Base-by-base conservation (phyloP, 1,140 invertebrate species). In the Marisa cornuarietis region DNA sequence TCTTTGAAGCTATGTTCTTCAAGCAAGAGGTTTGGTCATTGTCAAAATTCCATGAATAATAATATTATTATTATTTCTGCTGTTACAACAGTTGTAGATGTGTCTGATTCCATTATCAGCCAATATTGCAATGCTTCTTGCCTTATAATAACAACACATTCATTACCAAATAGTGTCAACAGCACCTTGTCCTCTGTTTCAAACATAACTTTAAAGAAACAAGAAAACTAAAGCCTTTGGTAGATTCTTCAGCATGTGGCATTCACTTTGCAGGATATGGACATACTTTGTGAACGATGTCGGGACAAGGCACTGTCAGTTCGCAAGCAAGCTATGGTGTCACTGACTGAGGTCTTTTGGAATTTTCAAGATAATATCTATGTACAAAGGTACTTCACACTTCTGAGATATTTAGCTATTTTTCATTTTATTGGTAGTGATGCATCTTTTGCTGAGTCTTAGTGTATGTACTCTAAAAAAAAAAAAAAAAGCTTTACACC, bases 291-390 rank as follows among this genome's bases (percentile, higher is more conserved):
- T 31, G 85, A 89, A 31, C 91, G 92, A 78, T 94, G 94, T 84
- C 85, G 91, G 73, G 94, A 94, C 84, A 87, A 92, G 4, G 91
- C 92, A 7, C 83, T 94, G 71, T 89, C 91, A 0, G 92, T 94
- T 0, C 89, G 94, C 1, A 92, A 93, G 81, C 92, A 93, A 82
- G 91, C 93, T 7, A 88, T 94, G 72, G 91, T 92, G 82, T 90
- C 91, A 14, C 81, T 94, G 14, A 93, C 93, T 16, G 89, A 92
- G 49, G 84, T 94, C 52, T 82, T 94, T 52, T 66, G 91, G 11
- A 85, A 85, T 20, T 92, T 91, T 74, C 92, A 93, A 0, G 83
- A 87, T 22, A 86, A 92, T 81, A 77, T 85, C 6, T 62, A 82
- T n/a, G 82, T 94, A 4, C 87, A 92, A 62, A 86, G 84, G 89